Evolutionary conservation across 2,113 vertebrate genomes (phyloP).

Genomic region (Misgurnus mizolepis): DNA sequence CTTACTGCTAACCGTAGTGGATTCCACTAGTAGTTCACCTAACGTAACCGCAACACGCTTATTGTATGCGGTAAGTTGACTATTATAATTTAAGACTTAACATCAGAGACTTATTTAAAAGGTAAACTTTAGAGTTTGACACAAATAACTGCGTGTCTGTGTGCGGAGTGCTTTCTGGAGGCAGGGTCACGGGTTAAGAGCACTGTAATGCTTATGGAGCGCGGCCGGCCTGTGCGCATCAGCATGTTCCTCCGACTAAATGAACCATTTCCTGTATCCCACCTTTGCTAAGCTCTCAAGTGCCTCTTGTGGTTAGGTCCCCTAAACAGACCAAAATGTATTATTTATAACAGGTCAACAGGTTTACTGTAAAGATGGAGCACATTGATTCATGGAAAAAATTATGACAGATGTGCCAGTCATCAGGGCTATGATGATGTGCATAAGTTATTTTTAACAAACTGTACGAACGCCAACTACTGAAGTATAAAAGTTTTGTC

Average conservation of each 20-base stretch:
- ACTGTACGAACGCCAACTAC: too few species aligned
- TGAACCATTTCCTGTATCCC: conserved; percentile 72
- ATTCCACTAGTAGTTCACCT: not conserved
- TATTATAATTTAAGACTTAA: conserved; percentile 17
- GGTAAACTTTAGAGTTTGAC: conserved; percentile 37
- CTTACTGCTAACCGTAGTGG: not conserved
- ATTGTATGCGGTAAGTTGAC: not conserved
- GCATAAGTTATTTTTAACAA: not conserved
- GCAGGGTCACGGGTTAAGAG: conserved; percentile 73
- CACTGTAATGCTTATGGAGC: conserved; percentile 45
- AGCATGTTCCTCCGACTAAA: conserved; percentile 63
- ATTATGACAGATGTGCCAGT: not conserved
- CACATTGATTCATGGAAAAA: conserved; percentile 70
- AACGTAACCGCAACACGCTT: not conserved
- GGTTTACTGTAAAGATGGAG: conserved; percentile 67
- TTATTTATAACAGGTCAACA: conserved; percentile 76
- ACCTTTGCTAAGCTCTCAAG: conserved; percentile 64
- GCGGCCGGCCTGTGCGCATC: conserved; percentile 54
- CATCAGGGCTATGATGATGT: conserved; percentile 17
- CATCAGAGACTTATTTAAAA: not conserved
- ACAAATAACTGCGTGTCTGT: conserved; percentile 50
- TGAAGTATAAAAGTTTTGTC: too few species aligned
- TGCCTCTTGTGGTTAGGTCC: conserved; percentile 69
- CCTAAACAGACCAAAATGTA: conserved; percentile 64
- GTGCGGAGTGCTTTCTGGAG: conserved; percentile 66